phyloP scores from a whole-genome alignment of 2,888 invertebrate species.

The Clivina fossor region DNA sequence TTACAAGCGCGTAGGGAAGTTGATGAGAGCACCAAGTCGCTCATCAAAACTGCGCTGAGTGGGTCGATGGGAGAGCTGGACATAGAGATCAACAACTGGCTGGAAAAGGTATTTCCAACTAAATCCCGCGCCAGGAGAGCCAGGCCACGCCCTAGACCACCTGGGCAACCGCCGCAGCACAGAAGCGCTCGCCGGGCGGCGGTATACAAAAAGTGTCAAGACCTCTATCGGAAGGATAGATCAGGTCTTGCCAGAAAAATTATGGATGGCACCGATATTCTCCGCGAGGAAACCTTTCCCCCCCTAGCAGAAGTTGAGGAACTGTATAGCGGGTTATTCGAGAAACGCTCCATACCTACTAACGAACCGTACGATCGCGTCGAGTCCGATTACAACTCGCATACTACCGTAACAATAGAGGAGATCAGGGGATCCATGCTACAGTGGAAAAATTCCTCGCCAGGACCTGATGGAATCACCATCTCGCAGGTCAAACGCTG shows the following conservation, averaged over 20 bases:
- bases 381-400: background rate
- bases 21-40: background rate
- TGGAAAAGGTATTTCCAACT: background rate
- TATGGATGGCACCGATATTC: background rate
- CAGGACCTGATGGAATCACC: too few species aligned
- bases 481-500: too few species aligned
- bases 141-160: too few species aligned
- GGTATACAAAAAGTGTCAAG: conserved; percentile 12
- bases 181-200: background rate
- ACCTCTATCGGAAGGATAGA: conserved; percentile 2
- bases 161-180: background rate
- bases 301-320: too few species aligned
- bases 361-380: too few species aligned
- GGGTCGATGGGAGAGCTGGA: background rate
- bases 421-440: conserved; percentile 2
- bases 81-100: background rate
- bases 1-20: too few species aligned
- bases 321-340: background rate
- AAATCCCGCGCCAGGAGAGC: background rate
- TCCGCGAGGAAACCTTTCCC: too few species aligned
- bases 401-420: conserved; percentile 7
- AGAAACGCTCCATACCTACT: conserved; percentile 4
- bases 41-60: background rate
- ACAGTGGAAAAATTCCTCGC: background rate
- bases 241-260: background rate